Evolutionary conservation across 2,113 vertebrate genomes (phyloP).

Genomic region (Notiomystis cincta): DNA sequence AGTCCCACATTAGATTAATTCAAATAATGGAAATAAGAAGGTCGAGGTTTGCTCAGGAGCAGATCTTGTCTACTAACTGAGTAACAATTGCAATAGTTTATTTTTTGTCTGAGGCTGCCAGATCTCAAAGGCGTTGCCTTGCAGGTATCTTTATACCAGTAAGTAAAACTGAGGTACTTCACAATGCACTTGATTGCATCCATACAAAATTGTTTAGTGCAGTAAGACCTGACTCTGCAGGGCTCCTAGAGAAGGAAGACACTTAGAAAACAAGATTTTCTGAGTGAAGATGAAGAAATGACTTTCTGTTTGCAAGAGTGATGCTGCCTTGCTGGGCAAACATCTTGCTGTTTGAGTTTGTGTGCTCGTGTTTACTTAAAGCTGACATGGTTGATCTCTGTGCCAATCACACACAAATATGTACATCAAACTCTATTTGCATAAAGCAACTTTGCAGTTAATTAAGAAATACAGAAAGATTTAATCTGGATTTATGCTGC

Average conservation of each 20-base stretch:
- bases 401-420: conserved; percentile 30
- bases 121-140: neutral
- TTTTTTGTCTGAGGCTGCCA: neutral
- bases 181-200: conserved; percentile 18
- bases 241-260: neutral
- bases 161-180: neutral
- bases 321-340: conserved; percentile 25
- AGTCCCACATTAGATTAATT: neutral
- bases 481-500: neutral
- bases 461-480: conserved; percentile 5
- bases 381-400: conserved; percentile 17
- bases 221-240: neutral
- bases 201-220: neutral
- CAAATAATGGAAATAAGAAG: neutral
- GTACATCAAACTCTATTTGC: conserved; percentile 5
- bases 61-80: neutral
- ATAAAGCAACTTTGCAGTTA: neutral
- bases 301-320: conserved; percentile 43
- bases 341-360: conserved; percentile 39
- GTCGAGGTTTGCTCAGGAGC: neutral
- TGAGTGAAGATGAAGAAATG: neutral
- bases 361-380: neutral
- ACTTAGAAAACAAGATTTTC: neutral
- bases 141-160: neutral
- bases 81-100: neutral